Percentiles rank a stretch among this genome's conserved stretches.
Conservation (phyloP, 1,140 invertebrate species). For the Drosophila equinoxialis region DNA sequence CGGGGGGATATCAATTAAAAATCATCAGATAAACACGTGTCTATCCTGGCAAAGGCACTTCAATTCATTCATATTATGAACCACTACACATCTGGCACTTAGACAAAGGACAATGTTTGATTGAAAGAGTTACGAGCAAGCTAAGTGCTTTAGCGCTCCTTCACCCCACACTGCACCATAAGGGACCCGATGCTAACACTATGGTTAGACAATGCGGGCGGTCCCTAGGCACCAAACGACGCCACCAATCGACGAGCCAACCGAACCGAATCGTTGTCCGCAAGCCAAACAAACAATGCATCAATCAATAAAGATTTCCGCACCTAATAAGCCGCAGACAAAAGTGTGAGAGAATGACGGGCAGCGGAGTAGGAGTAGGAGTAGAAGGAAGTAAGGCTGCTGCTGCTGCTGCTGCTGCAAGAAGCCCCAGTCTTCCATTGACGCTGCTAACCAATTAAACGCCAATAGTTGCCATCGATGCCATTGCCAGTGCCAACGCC, state of each 20-base stretch:
- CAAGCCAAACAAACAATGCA: conserved; percentile 76
- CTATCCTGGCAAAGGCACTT: neutral
- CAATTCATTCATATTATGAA: neutral
- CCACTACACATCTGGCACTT: conserved; percentile 49
- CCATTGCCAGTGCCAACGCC: conserved; percentile 18
- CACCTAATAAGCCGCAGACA: conserved; percentile 76
- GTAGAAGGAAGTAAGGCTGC: neutral
- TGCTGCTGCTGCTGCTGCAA: neutral
- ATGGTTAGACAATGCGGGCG: conserved; percentile 58
- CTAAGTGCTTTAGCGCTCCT: conserved; percentile 49
- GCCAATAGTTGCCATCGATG: conserved; percentile 54
- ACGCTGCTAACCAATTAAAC: conserved; percentile 73
- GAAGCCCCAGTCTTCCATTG: conserved; percentile 50
- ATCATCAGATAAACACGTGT: conserved; percentile 34
- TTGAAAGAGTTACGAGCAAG: conserved; percentile 70
- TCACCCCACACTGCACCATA: neutral
- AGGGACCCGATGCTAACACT: conserved; percentile 6
- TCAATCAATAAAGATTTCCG: conserved; percentile 81
- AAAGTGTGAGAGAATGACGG: conserved; percentile 11
- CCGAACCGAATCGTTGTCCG: conserved; percentile 32
- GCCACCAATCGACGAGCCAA: neutral
- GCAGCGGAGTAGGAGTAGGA: conserved; percentile 2
- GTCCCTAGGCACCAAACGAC: conserved; percentile 6
- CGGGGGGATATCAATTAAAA: conserved; percentile 30
- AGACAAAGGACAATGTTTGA: conserved; percentile 49